Evolutionary conservation across 1,140 invertebrate species (phyloP).

Genomic region (Drosophila pandora): DNA sequence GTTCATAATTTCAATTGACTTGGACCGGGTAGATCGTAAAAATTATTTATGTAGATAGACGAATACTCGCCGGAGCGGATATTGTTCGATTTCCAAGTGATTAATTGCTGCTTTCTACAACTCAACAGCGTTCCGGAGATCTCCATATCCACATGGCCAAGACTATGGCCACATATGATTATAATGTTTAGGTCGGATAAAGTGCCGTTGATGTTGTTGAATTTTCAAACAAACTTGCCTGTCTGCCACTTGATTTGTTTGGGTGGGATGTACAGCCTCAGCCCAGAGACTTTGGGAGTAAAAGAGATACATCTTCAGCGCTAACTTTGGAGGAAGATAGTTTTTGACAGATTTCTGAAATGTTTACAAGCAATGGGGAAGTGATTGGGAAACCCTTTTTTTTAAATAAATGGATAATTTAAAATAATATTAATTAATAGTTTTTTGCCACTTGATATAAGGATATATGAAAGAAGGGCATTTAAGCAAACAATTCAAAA

Average conservation of each 20-base stretch:
- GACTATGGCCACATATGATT: constrained; percentile 46
- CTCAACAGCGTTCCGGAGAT: constrained; percentile 18
- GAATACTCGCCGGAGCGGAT: constrained; percentile 37
- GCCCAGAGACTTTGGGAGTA: constrained; percentile 1
- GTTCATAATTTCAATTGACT: constrained; percentile 75
- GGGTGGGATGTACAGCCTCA: constrained; percentile 63
- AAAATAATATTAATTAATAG: no score
- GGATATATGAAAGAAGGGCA: no score
- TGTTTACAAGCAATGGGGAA: constrained; percentile 64
- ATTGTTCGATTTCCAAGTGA: constrained; percentile 65
- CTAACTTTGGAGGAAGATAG: constrained; percentile 21
- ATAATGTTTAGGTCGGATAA: constrained; percentile 47
- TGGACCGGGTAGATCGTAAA: constrained; percentile 47
- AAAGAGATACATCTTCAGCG: constrained; percentile 5
- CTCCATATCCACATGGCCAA: constrained; percentile 29
- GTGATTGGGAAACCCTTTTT: neutral
- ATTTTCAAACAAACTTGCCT: constrained; percentile 54
- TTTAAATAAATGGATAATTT: no score
- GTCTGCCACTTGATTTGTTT: constrained; percentile 54
- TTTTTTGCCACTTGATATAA: no score
- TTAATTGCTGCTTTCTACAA: constrained; percentile 60
- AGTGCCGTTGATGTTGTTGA: constrained; percentile 63
- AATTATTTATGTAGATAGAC: constrained; percentile 38
- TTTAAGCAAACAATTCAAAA: no score
- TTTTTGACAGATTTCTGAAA: constrained; percentile 69